Base-by-base conservation (phyloP, 1,140 invertebrate species). In the Trypoxylus dichotomus region DNA sequence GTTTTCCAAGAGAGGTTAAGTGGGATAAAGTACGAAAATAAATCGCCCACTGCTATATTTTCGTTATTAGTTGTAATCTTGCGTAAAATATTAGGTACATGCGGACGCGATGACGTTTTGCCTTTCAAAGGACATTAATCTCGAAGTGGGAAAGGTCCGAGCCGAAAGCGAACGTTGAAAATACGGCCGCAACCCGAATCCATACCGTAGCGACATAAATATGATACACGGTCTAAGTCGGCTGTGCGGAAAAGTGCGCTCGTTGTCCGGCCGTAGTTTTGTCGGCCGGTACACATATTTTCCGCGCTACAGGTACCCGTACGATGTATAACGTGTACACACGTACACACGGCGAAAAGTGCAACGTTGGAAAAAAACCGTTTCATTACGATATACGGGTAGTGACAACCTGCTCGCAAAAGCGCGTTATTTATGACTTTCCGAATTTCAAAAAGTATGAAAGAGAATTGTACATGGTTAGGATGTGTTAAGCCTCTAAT, bases 21-120 rank as follows among this genome's bases (percentile, higher is more conserved):
- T 5, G 11, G 42, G 42, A 15, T 43, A 43, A 11, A 1, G 10
- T 19, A 1, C 5, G 47, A n/a, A 54, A 54, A 54, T 54, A 54
- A 54, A 54, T 54, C 47, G 19, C 47, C 42, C n/a, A 1, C 10
- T 37, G 47, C 5, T 13, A 13, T 54, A 54, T 54, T 54, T 54
- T 54, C 47, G 47, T 54, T 54, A 54, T 54, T 54, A 54, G 47
- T 54, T 54, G 47, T n/a, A 54, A 54, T 54, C 47, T 54, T 54
- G 47, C 47, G 47, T 54, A 54, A 54, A 54, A 54, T 54, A 54
- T 54, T 54, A 54, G 13, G 2, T 54, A 54, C 47, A 54, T 54
- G 19, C 19, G 47, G 47, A 54, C 13, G 47, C 47, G 47, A 54
- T 54, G 47, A 54, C 47, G 47, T 15, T 54, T 19, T 3, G 15